Percentiles rank a stretch among this genome's conserved stretches.
Conservation (phyloP, 2,113 vertebrate species). For the Cygnus buccinator region DNA sequence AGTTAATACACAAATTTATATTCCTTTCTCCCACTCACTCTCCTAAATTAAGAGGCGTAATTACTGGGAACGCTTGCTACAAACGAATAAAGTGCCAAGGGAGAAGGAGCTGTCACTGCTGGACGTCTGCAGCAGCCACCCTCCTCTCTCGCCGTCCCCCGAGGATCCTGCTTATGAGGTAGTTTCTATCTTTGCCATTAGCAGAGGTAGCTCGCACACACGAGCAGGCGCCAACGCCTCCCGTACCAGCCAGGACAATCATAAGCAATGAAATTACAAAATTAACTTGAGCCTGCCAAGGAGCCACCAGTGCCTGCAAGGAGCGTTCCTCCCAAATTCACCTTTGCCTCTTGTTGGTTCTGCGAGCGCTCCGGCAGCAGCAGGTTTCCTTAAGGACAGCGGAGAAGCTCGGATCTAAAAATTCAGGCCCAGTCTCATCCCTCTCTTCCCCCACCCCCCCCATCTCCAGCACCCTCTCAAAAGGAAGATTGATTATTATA, state of each 20-base stretch:
- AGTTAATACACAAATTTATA: conserved; percentile 74
- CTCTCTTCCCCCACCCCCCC: not conserved
- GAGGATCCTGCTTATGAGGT: conserved; percentile 39
- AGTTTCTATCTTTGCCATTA: conserved; percentile 46
- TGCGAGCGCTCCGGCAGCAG: not conserved
- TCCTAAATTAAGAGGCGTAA: conserved; percentile 74
- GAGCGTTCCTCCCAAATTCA: not conserved
- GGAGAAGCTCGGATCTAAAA: conserved; percentile 8
- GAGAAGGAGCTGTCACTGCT: conserved; percentile 52
- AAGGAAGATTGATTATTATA: conserved; percentile 68
- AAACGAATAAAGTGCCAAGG: conserved; percentile 46
- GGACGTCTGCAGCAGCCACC: conserved; percentile 35
- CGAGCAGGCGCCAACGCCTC: not conserved
- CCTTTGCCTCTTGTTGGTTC: not conserved
- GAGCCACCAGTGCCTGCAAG: not conserved
- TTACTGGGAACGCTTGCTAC: conserved; percentile 65
- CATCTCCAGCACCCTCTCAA: conserved; percentile 37
- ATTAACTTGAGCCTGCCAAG: not conserved
- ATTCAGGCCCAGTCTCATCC: conserved; percentile 18
- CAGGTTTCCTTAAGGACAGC: not conserved
- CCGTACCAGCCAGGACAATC: not conserved
- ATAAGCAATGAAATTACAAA: not conserved
- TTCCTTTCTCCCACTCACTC: conserved; percentile 72
- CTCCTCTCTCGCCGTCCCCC: conserved; percentile 12
- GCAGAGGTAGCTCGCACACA: not conserved